phyloP scores from a whole-genome alignment of 2,113 vertebrate species.

The Myotis yumanensis region DNA sequence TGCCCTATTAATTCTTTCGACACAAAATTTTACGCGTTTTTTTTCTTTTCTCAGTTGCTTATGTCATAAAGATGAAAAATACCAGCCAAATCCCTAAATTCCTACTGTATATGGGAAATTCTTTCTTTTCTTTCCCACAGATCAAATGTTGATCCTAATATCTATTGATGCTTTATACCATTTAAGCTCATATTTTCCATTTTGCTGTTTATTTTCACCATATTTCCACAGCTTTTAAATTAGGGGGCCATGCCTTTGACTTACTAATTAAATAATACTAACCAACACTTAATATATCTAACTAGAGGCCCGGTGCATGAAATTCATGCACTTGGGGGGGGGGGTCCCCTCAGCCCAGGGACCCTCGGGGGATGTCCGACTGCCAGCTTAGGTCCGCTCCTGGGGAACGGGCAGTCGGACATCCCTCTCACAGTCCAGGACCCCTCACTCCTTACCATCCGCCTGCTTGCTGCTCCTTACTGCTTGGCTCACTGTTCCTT shows the following conservation, averaged over 20 bases:
- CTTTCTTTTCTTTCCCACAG: conserved; percentile 27
- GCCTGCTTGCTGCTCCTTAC: too few relatives aligned
- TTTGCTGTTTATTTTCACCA: background rate
- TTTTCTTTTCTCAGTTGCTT: background rate
- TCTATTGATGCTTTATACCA: background rate
- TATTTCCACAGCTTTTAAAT: background rate
- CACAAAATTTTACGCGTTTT: conserved; percentile 1
- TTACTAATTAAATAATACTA: conserved; percentile 42
- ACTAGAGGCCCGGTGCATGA: background rate
- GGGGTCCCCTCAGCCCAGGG: too few relatives aligned
- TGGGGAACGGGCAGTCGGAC: too few relatives aligned
- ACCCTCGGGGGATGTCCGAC: too few relatives aligned
- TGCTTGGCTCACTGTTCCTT: too few relatives aligned
- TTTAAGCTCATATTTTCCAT: conserved; percentile 5
- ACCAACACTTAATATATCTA: background rate
- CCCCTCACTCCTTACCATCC: too few relatives aligned
- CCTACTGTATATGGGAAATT: background rate
- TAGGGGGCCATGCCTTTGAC: background rate
- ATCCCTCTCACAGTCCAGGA: too few relatives aligned
- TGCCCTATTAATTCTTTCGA: background rate
- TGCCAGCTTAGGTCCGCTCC: too few relatives aligned
- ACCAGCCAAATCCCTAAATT: background rate
- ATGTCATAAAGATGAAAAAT: conserved; percentile 1
- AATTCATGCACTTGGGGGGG: too few relatives aligned
- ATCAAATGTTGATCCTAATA: conserved; percentile 9